Conservation (phyloP, 2,888 invertebrate species). For the Druceiella hillmani region DNA sequence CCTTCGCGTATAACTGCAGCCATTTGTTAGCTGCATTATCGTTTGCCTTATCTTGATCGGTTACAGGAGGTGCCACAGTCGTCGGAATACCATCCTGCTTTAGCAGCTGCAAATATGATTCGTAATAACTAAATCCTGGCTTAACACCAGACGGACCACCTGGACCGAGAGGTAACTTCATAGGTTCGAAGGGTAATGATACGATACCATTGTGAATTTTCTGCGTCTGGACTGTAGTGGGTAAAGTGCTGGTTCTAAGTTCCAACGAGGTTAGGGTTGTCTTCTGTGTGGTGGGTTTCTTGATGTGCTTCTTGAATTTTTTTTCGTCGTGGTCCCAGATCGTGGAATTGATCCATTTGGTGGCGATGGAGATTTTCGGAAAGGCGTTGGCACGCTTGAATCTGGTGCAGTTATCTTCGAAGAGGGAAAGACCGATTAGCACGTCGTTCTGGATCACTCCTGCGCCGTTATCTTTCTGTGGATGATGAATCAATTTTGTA, state of each 20-base stretch:
- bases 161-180: conserved; percentile 41
- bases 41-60: too few relatives aligned
- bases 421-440: conserved; percentile 35
- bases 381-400: conserved; percentile 42
- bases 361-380: conserved; percentile 37
- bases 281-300: conserved; percentile 18
- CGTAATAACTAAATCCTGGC: conserved; percentile 43
- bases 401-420: conserved; percentile 38
- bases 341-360: conserved; percentile 38
- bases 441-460: conserved; percentile 44
- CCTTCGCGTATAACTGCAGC: too few relatives aligned
- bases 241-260: conserved; percentile 17
- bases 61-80: too few relatives aligned
- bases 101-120: conserved; percentile 41
- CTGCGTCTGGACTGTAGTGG: conserved; percentile 29
- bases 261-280: conserved; percentile 26
- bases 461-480: conserved; percentile 46
- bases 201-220: conserved; percentile 36
- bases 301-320: conserved; percentile 28
- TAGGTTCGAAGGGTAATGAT: conserved; percentile 39
- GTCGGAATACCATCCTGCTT: too few relatives aligned
- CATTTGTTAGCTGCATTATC: too few relatives aligned
- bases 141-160: conserved; percentile 40
- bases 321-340: conserved; percentile 42
- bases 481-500: too few relatives aligned